Conservation (phyloP, 2,888 invertebrate genomes). For the Apeira syringaria region DNA sequence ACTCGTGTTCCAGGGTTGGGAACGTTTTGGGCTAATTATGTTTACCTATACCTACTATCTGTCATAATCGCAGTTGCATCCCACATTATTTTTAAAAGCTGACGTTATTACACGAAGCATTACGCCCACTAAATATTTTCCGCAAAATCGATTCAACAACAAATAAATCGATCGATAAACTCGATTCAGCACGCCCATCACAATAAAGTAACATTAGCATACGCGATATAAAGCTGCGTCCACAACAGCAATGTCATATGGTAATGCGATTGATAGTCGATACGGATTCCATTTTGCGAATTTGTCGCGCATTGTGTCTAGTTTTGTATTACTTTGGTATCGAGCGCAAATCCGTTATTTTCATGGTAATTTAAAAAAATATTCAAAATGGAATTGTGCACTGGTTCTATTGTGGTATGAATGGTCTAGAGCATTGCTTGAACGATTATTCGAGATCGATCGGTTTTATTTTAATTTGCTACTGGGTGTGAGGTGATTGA, state of each 20-base stretch:
- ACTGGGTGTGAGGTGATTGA: slow-evolving; percentile 7
- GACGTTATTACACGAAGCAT: slow-evolving; percentile 29
- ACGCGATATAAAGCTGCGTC: slow-evolving; percentile 37
- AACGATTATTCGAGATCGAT: slow-evolving; percentile 23
- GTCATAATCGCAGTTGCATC: no score
- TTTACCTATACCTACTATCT: no score
- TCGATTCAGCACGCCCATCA: slow-evolving; percentile 47
- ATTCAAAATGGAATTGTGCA: slow-evolving; percentile 25
- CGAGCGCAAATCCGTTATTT: slow-evolving; percentile 71
- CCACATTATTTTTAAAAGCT: slow-evolving; percentile 6
- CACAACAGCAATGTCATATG: slow-evolving; percentile 53
- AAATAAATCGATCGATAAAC: slow-evolving; percentile 42
- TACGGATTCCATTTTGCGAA: slow-evolving; percentile 64
- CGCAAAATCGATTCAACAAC: slow-evolving; percentile 46
- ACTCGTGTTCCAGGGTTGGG: no score
- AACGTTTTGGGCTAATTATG: no score
- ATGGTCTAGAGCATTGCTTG: slow-evolving; percentile 17
- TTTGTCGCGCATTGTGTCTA: slow-evolving; percentile 67
- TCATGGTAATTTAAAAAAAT: slow-evolving; percentile 63
- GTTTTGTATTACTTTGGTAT: slow-evolving; percentile 45
- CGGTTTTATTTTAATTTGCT: slow-evolving; percentile 20
- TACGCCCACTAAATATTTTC: slow-evolving; percentile 42
- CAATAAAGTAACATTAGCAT: slow-evolving; percentile 58
- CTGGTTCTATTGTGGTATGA: slow-evolving; percentile 39
- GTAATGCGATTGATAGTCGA: slow-evolving; percentile 65